phyloP scores from a whole-genome alignment of 2,113 vertebrate genomes.

The Larimichthys polyactis region DNA sequence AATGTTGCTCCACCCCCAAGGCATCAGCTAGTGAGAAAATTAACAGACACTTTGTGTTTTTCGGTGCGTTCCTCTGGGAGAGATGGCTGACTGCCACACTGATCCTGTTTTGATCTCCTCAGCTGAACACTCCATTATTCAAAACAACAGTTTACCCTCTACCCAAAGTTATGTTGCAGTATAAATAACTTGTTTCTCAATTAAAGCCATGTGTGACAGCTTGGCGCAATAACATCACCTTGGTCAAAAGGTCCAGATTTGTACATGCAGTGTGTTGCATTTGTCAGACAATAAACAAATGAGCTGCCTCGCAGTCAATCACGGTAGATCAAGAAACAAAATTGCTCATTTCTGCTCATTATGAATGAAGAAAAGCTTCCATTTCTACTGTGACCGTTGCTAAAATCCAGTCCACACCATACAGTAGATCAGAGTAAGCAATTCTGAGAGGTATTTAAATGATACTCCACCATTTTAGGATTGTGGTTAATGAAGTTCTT shows the following conservation, averaged over 20 bases:
- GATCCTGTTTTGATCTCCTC: constrained; percentile 53
- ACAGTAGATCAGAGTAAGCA: not conserved
- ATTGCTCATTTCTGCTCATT: not conserved
- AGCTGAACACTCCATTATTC: constrained; percentile 39
- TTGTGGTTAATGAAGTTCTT: not conserved
- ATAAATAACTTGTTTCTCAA: constrained; percentile 23
- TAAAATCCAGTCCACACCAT: not conserved
- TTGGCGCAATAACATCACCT: not conserved
- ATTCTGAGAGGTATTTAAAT: not conserved
- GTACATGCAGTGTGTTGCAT: not conserved
- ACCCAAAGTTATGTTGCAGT: constrained; percentile 21
- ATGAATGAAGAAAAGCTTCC: not conserved
- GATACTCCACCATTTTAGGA: not conserved
- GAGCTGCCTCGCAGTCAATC: not conserved
- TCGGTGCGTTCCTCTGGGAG: constrained; percentile 35
- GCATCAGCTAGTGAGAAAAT: constrained; percentile 55
- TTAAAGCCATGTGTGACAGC: constrained; percentile 16
- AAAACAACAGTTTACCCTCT: constrained; percentile 46
- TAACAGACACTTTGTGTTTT: constrained; percentile 60
- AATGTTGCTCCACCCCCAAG: constrained; percentile 65
- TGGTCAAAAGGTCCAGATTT: not conserved
- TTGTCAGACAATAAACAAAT: not conserved
- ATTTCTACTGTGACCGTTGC: not conserved
- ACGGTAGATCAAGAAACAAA: not conserved
- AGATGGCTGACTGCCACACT: constrained; percentile 54